Conservation (phyloP, 35 echinoderm and acorn worm genomes). For the Anneissia japonica region DNA sequence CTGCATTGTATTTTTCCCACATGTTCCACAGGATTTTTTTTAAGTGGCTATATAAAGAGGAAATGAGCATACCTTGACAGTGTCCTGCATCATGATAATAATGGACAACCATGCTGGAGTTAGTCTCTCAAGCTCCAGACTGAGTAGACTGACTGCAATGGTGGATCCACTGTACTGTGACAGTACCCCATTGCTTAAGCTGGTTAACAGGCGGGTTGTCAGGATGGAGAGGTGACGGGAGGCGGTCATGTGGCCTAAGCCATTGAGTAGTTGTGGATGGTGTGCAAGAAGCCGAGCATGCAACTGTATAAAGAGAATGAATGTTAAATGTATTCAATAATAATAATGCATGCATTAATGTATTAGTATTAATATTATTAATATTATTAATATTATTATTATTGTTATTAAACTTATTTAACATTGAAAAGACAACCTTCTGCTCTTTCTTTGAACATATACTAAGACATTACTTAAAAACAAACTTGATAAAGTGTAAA, state of each 20-base stretch:
- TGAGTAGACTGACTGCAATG: conserved; percentile 72
- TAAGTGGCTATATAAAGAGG: not conserved
- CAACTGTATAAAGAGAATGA: conserved; percentile 43
- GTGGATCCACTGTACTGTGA: conserved; percentile 63
- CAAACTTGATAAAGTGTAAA: too few species aligned
- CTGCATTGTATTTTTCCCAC: too few species aligned
- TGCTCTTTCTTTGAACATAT: too few species aligned
- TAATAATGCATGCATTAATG: not conserved
- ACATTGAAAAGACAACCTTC: not conserved
- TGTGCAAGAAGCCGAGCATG: conserved; percentile 74
- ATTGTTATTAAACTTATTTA: not conserved
- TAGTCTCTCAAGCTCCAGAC: conserved; percentile 86
- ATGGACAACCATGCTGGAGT: conserved; percentile 77
- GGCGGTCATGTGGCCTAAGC: conserved; percentile 78
- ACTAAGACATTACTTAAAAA: too few species aligned
- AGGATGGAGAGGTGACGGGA: conserved; percentile 78
- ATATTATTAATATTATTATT: not conserved
- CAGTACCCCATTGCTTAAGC: conserved; percentile 61
- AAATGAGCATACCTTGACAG: conserved; percentile 54
- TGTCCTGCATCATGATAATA: conserved; percentile 63
- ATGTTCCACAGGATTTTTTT: too few species aligned
- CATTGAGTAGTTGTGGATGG: conserved; percentile 53
- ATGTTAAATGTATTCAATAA: not conserved
- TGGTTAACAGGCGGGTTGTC: conserved; percentile 60
- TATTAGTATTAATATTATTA: not conserved